Conservation (phyloP, 2,888 invertebrate species). For the Eristalinus sepulchralis region DNA sequence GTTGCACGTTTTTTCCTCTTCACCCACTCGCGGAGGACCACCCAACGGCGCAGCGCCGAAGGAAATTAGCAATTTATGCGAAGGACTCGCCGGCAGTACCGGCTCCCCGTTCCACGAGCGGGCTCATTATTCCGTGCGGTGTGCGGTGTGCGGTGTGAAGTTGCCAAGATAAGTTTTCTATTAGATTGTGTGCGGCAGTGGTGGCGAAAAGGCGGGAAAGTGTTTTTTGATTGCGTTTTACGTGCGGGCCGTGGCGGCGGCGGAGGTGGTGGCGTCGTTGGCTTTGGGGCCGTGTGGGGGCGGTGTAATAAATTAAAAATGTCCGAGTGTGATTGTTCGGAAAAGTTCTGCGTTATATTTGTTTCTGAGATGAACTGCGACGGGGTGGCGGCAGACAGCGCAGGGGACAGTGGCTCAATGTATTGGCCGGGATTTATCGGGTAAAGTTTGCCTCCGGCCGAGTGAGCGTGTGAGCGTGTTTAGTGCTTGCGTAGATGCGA, state of each 20-base stretch:
- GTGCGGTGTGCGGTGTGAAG: conserved; percentile 58
- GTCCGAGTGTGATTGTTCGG: conserved; percentile 64
- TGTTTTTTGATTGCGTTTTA: conserved; percentile 56
- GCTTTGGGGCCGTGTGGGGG: neutral
- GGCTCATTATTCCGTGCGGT: conserved; percentile 56
- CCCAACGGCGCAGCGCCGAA: conserved; percentile 20
- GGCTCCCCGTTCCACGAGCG: neutral
- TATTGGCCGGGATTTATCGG: conserved; percentile 31
- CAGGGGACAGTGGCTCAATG: neutral
- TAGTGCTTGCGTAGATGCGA: neutral
- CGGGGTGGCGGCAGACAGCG: neutral
- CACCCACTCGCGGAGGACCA: neutral
- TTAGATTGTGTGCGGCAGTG: conserved; percentile 43
- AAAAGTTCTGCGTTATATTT: conserved; percentile 51
- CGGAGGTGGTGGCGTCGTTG: neutral
- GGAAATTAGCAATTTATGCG: conserved; percentile 69
- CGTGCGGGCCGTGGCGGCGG: neutral
- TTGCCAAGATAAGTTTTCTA: conserved; percentile 68
- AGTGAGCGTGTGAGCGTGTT: neutral
- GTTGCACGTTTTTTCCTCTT: conserved; percentile 30
- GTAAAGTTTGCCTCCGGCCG: conserved; percentile 33
- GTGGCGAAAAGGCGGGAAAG: conserved; percentile 38
- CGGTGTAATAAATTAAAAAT: conserved; percentile 64
- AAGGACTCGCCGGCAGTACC: conserved; percentile 31
- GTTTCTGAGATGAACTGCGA: conserved; percentile 54